phyloP scores from a whole-genome alignment of 2,888 invertebrate species.

The Abrostola triplasia region DNA sequence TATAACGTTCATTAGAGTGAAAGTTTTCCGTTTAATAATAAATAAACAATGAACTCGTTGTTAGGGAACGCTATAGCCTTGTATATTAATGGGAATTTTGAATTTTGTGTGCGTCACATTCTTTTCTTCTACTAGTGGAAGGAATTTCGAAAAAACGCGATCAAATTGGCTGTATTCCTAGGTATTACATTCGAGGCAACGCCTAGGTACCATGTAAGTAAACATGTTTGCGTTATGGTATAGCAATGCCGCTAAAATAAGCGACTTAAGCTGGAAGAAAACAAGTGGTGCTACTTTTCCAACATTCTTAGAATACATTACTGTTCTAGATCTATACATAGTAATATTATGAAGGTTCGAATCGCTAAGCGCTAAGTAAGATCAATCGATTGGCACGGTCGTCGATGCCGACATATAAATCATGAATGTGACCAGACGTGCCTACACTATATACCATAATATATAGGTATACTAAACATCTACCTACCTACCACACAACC shows the following conservation, averaged over 20 bases:
- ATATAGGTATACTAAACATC: too few species aligned
- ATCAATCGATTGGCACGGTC: neutral
- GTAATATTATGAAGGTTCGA: conserved; percentile 1
- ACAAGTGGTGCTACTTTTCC: neutral
- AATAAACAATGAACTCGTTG: conserved; percentile 46
- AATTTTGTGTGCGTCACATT: neutral
- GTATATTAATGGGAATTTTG: conserved; percentile 6
- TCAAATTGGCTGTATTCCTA: conserved; percentile 3
- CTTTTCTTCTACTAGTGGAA: conserved; percentile 7
- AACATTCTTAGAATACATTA: neutral
- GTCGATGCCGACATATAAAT: too few species aligned
- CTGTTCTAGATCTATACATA: neutral
- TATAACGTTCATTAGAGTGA: conserved; percentile 68
- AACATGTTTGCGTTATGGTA: conserved; percentile 25
- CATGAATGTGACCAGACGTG: too few species aligned
- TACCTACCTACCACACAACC: too few species aligned
- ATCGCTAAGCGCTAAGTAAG: neutral
- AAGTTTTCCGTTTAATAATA: conserved; percentile 64
- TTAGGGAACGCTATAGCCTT: conserved; percentile 27
- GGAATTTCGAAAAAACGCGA: conserved; percentile 31
- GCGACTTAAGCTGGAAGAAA: neutral
- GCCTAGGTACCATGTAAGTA: conserved; percentile 22
- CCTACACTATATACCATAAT: too few species aligned
- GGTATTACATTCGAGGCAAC: neutral
- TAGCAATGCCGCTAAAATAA: conserved; percentile 11